phyloP scores from a whole-genome alignment of 2,888 invertebrate species.

The Abscondita cerata region DNA sequence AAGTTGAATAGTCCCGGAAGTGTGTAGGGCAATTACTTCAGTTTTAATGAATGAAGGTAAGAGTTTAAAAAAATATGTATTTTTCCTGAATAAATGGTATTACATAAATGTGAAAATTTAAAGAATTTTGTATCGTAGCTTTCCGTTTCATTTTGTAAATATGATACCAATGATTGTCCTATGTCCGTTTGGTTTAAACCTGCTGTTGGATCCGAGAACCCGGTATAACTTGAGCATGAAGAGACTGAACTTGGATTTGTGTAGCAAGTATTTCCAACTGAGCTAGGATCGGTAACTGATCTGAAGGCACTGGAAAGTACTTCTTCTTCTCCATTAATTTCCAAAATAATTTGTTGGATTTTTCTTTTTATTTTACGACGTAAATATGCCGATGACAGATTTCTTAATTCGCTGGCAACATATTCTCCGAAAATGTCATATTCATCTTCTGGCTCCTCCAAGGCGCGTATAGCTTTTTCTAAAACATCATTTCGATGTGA shows the following conservation, averaged over 20 bases:
- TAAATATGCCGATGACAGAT: conserved; percentile 24
- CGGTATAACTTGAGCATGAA: too few species aligned
- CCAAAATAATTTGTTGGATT: conserved; percentile 23
- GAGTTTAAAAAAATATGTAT: too few species aligned
- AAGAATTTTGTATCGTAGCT: not conserved
- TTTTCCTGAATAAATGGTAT: too few species aligned
- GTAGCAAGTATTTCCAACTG: not conserved
- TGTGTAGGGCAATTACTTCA: too few species aligned
- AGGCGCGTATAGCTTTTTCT: conserved; percentile 7
- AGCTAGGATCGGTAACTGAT: too few species aligned
- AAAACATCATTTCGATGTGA: not conserved
- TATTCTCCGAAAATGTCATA: conserved; percentile 30
- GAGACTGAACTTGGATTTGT: not conserved
- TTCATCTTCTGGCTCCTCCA: conserved; percentile 24
- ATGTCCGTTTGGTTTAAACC: not conserved
- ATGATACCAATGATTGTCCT: not conserved
- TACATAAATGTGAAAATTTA: not conserved
- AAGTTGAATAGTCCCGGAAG: too few species aligned
- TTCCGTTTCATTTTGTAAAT: not conserved
- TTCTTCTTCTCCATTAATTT: conserved; percentile 24
- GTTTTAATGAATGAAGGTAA: too few species aligned
- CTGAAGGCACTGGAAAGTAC: too few species aligned
- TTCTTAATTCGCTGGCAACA: conserved; percentile 29
- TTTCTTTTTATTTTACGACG: not conserved
- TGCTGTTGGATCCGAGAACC: too few species aligned